Base-by-base conservation (phyloP, 1,140 invertebrate species). In the Bacillus rossius region DNA sequence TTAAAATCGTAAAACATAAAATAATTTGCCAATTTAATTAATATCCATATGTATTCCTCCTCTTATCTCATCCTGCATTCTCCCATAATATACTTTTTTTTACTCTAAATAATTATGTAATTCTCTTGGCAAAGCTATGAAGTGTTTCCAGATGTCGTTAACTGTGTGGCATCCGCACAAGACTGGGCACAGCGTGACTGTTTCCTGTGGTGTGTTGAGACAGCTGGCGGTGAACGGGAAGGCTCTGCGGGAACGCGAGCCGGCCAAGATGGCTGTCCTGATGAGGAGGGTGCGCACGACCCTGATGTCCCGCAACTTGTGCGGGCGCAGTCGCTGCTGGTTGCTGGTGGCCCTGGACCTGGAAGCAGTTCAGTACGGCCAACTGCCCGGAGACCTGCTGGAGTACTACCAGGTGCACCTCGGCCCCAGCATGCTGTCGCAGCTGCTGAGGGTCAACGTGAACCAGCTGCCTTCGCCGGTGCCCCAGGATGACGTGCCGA, bases 251-350 rank as follows among this genome's bases (percentile, higher is more conserved):
- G 22, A 55, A 26, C 23, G 53, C 14, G n/a, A n/a, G 14, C 2
- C 53, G 1, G 17, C 14, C 19, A 40, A 41, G n/a, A n/a, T 55
- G 40, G 53, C 40, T 8, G 23, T 42, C 19, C 14, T 55, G 38
- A 25, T 55, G 38, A 17, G 19, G 19, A 37, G 53, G 14, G 53
- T 55, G 4, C 53, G 53, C 13, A 42, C 53, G 13, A 55, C 53
- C 4, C 19, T 55, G 16, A 55, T 55, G 53, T 42, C 53, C 2
- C 38, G 41, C 13, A 55, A 55, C 19, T 42, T 55, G 41, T 42
- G 53, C 43, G 53, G 53, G 3, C 53, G 43, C 20, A 42, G 53
- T 55, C 53, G 53, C 25, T 55, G 53, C 13, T 55, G 53, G 53
- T 20, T 55, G 38, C 17, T 55, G 38, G 19, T 55, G 17, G 37